These are phyloP conservation scores for Halocaridina rubra DNA, from an alignment of 2,888 invertebrate genomes.

Conservation along the genomic window DNA sequence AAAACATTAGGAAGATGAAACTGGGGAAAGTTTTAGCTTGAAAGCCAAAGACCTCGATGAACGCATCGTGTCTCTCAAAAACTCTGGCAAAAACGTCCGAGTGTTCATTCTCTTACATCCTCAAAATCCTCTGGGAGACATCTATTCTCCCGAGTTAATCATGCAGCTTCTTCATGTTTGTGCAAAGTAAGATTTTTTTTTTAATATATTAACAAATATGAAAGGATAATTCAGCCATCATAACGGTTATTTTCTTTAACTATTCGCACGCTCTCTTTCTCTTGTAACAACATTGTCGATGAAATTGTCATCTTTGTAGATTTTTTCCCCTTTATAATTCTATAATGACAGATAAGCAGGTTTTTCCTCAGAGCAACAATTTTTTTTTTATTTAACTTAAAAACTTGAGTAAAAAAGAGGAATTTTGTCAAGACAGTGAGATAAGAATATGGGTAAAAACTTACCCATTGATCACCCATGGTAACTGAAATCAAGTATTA, in stretches of 20 bases:
- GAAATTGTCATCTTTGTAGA: too few relatives aligned
- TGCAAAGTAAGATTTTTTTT: slow-evolving; percentile 38
- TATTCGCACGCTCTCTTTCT: too few relatives aligned
- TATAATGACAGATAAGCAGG: background rate
- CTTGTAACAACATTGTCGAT: too few relatives aligned
- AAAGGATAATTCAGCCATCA: too few relatives aligned
- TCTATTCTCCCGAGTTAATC: slow-evolving; percentile 63
- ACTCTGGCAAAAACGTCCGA: slow-evolving; percentile 54
- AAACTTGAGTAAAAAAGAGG: too few relatives aligned
- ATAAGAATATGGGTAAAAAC: too few relatives aligned
- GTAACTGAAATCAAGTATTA: too few relatives aligned
- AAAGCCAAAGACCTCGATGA: slow-evolving; percentile 7
- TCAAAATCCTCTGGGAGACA: slow-evolving; percentile 65
- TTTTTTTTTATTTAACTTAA: background rate
- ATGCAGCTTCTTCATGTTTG: slow-evolving; percentile 64
- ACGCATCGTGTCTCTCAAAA: slow-evolving; percentile 2
- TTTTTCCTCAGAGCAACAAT: background rate
- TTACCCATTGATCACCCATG: too few relatives aligned
- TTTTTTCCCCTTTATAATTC: background rate
- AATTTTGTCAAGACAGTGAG: too few relatives aligned
- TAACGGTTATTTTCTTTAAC: too few relatives aligned
- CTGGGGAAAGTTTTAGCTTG: background rate
- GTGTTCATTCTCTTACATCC: slow-evolving; percentile 65
- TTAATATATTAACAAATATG: too few relatives aligned
- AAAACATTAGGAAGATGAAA: background rate